phyloP scores from a whole-genome alignment of 2,888 invertebrate species.

The Pegoplata infirma region DNA sequence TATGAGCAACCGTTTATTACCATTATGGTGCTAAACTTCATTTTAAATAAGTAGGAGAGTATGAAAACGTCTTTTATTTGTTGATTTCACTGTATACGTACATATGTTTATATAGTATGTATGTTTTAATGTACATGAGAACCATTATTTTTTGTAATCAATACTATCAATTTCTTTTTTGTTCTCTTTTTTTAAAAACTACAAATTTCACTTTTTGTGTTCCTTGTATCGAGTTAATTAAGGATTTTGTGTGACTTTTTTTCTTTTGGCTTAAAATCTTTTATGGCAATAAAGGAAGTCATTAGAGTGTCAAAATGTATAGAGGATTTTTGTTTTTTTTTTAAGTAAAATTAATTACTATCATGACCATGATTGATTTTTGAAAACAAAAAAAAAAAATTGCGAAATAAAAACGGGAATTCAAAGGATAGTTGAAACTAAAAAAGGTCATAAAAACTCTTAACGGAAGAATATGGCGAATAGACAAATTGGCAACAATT shows the following conservation, averaged over 20 bases:
- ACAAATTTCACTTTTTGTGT: slow-evolving; percentile 23
- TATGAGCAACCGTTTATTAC: too few species aligned
- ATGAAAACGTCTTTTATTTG: too few species aligned
- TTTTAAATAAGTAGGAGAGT: too few species aligned
- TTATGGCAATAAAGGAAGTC: slow-evolving; percentile 53
- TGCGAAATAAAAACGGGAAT: neutral
- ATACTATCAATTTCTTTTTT: slow-evolving; percentile 45
- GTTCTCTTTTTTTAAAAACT: slow-evolving; percentile 25
- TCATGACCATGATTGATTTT: slow-evolving; percentile 59
- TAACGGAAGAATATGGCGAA: slow-evolving; percentile 15
- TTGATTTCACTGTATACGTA: too few species aligned
- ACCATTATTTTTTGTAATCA: slow-evolving; percentile 20
- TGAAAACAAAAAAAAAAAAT: too few species aligned
- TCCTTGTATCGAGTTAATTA: slow-evolving; percentile 54
- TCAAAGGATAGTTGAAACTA: neutral
- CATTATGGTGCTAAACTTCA: too few species aligned
- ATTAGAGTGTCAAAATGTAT: slow-evolving; percentile 55
- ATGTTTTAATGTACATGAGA: too few species aligned
- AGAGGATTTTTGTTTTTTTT: slow-evolving; percentile 15
- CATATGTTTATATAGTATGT: too few species aligned
- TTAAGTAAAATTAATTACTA: slow-evolving; percentile 60
- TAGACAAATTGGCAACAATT: slow-evolving; percentile 34
- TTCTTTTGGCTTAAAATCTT: slow-evolving; percentile 21
- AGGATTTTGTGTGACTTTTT: slow-evolving; percentile 33
- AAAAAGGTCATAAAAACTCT: neutral